Evolutionary conservation across 2,888 invertebrate species (phyloP), one percentile per base, ranked within the genome.

Genomic region (Drosophila recens): DNA sequence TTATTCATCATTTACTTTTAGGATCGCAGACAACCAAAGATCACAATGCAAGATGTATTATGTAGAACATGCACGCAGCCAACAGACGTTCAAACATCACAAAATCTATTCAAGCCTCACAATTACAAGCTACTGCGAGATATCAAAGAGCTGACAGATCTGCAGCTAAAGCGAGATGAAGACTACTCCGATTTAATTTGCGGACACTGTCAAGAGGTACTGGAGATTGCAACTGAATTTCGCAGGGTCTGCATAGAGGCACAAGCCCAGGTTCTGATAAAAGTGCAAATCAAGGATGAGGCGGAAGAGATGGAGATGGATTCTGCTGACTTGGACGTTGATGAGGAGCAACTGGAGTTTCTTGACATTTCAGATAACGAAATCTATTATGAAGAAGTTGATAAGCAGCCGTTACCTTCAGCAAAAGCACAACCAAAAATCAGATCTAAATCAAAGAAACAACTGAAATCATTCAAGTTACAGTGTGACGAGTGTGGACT

Each of bases 31-130:
- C 23, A 54, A 27, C 5, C 34, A 63, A 51, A 42, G n/a, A 43
- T 9, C 5, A 4, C 4, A 13, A 40, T 11, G 13, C 23, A 42
- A 42, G 27, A 62, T 42, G 40, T 23, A 8, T 33, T 61, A 17
- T 82, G 81, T 45, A 57, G 81, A 78, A 86, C 87, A 13, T 82
- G 81, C 13, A 52, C 56, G 5, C 80, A 67, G 8, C 48, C 57
- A 45, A 9, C 53, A 15, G 56, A 74, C n/a, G 27, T 38, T 9
- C 6, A 5, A 46, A 57, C 36, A 5, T 59, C 67, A 8, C 33
- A 46, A 10, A 54, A 77, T 33, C 54, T 82, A 10, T 86, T 86
- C 27, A 30, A 64, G 2, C 43, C 48, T 3, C 34, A 69, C n/a
- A 70, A 66, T 23, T 15, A 51, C 6, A 30, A 42, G 4, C 52